Evolutionary conservation across 2,888 invertebrate genomes (phyloP).

Genomic region (Tridacna crocea): DNA sequence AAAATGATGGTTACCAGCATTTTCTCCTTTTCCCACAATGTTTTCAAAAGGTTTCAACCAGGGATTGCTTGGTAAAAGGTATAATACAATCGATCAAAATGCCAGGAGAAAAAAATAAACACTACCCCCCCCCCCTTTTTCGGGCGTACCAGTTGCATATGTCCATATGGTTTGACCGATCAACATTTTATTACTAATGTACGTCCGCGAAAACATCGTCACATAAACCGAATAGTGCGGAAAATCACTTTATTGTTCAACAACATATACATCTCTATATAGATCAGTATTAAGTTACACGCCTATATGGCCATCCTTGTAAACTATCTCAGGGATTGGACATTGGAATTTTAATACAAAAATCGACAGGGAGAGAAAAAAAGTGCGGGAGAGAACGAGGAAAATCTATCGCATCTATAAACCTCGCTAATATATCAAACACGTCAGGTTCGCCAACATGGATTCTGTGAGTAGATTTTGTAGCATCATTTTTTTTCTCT

Average conservation of each 20-base stretch:
- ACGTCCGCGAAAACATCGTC: slow-evolving; percentile 19
- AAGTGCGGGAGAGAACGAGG: neutral
- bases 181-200: slow-evolving; percentile 25
- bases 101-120: too few relatives aligned
- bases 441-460: neutral
- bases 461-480: neutral
- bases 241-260: slow-evolving; percentile 25
- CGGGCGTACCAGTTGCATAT: neutral
- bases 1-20: too few relatives aligned
- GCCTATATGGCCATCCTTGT: neutral
- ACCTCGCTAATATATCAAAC: neutral
- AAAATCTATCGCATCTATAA: neutral
- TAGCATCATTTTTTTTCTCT: too few relatives aligned
- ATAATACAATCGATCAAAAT: too few relatives aligned
- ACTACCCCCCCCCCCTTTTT: neutral
- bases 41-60: too few relatives aligned
- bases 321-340: neutral
- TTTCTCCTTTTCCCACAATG: too few relatives aligned
- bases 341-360: slow-evolving; percentile 22
- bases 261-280: slow-evolving; percentile 3
- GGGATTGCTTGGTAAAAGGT: too few relatives aligned
- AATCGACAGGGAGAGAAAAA: too few relatives aligned
- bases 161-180: slow-evolving; percentile 21
- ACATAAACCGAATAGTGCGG: slow-evolving; percentile 17
- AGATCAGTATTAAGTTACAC: neutral